Evolutionary conservation across 1,140 invertebrate genomes (phyloP).

Genomic region (Aphelenchoides avenae): DNA sequence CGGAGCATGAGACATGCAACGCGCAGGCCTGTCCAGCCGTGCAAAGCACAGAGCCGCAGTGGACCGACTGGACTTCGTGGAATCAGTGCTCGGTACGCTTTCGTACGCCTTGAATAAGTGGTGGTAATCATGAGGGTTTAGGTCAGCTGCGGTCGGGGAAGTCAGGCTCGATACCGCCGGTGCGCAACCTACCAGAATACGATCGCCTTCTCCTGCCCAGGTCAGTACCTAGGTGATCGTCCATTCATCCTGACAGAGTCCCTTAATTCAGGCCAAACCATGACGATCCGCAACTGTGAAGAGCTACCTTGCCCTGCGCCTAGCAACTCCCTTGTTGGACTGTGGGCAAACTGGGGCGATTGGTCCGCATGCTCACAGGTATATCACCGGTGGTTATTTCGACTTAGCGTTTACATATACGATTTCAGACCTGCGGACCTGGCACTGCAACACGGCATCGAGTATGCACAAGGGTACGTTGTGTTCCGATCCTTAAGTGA

Average conservation of each 20-base stretch:
- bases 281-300: slow-evolving; percentile 55
- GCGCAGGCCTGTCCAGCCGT: slow-evolving; percentile 42
- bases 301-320: slow-evolving; percentile 39
- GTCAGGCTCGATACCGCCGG: slow-evolving; percentile 54
- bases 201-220: slow-evolving; percentile 53
- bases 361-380: slow-evolving; percentile 29
- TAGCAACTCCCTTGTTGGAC: slow-evolving; percentile 12
- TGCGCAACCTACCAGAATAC: slow-evolving; percentile 49
- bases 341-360: slow-evolving; percentile 44
- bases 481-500: slow-evolving; percentile 4
- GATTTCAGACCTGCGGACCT: slow-evolving; percentile 29
- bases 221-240: slow-evolving; percentile 28
- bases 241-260: background rate
- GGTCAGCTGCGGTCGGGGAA: slow-evolving; percentile 52
- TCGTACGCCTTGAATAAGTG: slow-evolving; percentile 31
- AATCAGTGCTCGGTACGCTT: slow-evolving; percentile 39
- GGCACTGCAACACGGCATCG: slow-evolving; percentile 22
- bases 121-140: too few relatives aligned
- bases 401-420: too few relatives aligned
- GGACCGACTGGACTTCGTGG: slow-evolving; percentile 56
- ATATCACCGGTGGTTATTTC: too few relatives aligned
- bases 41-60: slow-evolving; percentile 32
- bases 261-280: slow-evolving; percentile 51
- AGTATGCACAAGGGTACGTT: slow-evolving; percentile 18
- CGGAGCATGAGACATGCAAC: slow-evolving; percentile 38